phyloP scores from a whole-genome alignment of 2,113 vertebrate genomes.

The Phocoena phocoena region DNA sequence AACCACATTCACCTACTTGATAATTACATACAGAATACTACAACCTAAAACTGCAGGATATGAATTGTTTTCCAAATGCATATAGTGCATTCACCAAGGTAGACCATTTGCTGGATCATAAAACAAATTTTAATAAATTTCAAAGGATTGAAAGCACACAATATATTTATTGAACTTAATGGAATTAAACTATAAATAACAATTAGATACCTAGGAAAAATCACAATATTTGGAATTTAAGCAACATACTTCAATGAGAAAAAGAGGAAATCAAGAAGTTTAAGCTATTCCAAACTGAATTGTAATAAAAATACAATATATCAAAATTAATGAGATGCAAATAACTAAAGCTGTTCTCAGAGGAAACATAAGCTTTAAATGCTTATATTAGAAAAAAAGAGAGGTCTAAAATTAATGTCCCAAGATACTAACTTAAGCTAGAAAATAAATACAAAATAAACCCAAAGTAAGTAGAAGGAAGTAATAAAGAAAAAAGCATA shows the following conservation, averaged over 20 bases:
- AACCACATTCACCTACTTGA: neutral
- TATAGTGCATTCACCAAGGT: neutral
- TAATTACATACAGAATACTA: neutral
- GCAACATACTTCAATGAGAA: neutral
- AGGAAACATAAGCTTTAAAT: neutral
- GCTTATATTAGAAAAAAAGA: neutral
- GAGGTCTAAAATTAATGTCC: neutral
- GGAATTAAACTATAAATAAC: neutral
- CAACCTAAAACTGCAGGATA: neutral
- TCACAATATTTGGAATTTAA: neutral
- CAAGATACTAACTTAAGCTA: neutral
- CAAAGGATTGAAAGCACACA: neutral
- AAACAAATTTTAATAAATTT: neutral
- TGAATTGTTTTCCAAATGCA: neutral
- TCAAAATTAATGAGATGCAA: neutral
- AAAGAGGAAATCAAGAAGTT: neutral
- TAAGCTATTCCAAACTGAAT: neutral
- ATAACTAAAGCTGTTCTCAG: neutral
- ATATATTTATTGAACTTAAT: neutral
- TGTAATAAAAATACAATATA: neutral
- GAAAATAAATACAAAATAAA: neutral
- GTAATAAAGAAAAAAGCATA: neutral
- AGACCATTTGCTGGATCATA: neutral
- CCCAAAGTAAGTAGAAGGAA: neutral
- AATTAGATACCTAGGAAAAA: neutral